Evolutionary conservation across 1,140 invertebrate species (phyloP).

Genomic region (Solenopsis invicta): DNA sequence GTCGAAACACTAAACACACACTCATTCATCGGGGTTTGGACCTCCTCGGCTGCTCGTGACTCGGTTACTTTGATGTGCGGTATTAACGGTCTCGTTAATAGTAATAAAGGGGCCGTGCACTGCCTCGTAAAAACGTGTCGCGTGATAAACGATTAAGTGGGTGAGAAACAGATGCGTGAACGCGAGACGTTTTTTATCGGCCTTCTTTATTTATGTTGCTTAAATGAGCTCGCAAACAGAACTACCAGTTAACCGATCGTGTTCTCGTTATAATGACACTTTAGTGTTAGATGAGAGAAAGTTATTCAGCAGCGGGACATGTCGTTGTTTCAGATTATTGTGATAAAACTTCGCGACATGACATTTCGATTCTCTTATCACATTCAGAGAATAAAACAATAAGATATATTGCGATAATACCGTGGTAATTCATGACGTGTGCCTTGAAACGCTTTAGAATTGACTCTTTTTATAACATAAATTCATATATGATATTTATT

Average conservation of each 20-base stretch:
- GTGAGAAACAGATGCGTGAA: background rate
- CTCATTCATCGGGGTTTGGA: background rate
- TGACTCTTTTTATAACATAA: background rate
- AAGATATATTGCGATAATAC: background rate
- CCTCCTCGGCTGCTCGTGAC: background rate
- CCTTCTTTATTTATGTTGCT: conserved; percentile 28
- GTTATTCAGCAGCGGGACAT: background rate
- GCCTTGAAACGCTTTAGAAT: background rate
- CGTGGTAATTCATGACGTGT: background rate
- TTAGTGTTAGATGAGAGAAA: background rate
- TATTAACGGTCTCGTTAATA: conserved; percentile 48
- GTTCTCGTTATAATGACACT: background rate
- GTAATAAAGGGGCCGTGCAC: conserved; percentile 6
- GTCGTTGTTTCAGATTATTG: background rate
- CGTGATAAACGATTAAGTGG: conserved; percentile 39
- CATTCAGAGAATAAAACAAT: background rate
- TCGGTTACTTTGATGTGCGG: conserved; percentile 51
- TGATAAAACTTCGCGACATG: conserved; percentile 9
- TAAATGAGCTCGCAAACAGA: conserved; percentile 22
- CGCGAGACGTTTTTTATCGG: conserved; percentile 21
- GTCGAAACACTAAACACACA: conserved; percentile 47
- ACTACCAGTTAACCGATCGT: background rate
- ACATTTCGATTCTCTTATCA: conserved; percentile 25
- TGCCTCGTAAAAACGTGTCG: conserved; percentile 42
- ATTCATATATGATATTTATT: background rate